phyloP scores from a whole-genome alignment of 2,888 invertebrate genomes.

The Lamellibrachia columna region DNA sequence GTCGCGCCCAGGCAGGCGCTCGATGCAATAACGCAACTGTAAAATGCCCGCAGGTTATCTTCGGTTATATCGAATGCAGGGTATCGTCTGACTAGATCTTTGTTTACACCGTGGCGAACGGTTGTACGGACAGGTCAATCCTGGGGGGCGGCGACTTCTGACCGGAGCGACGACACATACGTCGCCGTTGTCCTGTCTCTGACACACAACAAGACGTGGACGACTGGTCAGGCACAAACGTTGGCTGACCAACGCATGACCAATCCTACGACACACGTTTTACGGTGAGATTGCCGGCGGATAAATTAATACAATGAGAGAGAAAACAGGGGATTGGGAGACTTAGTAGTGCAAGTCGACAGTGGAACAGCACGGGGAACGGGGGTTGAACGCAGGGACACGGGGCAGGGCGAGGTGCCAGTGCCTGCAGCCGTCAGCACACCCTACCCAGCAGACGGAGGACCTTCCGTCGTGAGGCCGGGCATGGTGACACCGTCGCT shows the following conservation, averaged over 20 bases:
- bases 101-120: not conserved
- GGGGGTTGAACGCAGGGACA: not conserved
- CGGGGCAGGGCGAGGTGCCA: not conserved
- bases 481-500: not conserved
- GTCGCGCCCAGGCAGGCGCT: not conserved
- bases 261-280: not conserved
- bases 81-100: not conserved
- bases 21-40: not conserved
- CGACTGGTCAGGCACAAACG: not conserved
- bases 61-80: not conserved
- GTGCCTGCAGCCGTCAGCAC: not conserved
- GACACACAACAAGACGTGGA: not conserved
- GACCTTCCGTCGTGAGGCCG: not conserved
- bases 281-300: not conserved
- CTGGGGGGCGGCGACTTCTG: not conserved
- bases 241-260: not conserved
- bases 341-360: not conserved
- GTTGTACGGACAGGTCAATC: not conserved
- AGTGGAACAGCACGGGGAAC: not conserved
- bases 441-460: not conserved
- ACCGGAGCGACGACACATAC: not conserved
- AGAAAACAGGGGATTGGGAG: not conserved
- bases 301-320: not conserved
- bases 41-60: not conserved
- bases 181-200: not conserved